These are phyloP conservation scores for Zaprionus davidi DNA, from an alignment of 1,140 invertebrate species.

Conservation along the genomic window DNA sequence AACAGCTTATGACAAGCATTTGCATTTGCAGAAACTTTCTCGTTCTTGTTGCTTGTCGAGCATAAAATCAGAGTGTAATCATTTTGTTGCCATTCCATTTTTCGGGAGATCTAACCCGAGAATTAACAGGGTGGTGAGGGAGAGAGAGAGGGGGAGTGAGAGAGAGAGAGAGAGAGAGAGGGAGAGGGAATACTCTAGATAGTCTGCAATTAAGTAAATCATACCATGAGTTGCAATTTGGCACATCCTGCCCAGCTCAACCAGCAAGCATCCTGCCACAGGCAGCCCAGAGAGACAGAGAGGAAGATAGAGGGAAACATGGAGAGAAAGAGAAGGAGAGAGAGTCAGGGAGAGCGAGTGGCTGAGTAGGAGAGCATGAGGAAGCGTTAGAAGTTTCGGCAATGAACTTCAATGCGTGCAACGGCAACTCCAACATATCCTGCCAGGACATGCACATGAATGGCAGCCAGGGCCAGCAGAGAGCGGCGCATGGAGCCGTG, in stretches of 20 bases:
- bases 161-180: not conserved
- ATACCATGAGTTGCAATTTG: constrained; percentile 69
- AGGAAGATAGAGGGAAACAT: not conserved
- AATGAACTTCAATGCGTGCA: constrained; percentile 65
- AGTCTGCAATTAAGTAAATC: constrained; percentile 72
- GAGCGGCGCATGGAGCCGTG: not conserved
- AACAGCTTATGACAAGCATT: not conserved
- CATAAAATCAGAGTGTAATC: not conserved
- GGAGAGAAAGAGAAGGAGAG: not conserved
- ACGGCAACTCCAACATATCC: constrained; percentile 66
- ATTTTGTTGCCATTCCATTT: not conserved
- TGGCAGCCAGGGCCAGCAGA: constrained; percentile 15
- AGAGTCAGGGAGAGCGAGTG: not conserved
- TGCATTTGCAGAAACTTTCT: constrained; percentile 1
- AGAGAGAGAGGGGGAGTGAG: not conserved
- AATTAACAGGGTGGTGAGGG: not conserved
- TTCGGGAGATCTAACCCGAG: not conserved
- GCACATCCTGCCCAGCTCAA: constrained; percentile 48
- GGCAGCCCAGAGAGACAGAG: not conserved
- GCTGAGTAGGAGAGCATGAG: not conserved
- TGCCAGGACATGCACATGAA: constrained; percentile 46
- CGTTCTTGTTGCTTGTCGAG: not conserved
- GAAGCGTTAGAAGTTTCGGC: constrained; percentile 62
- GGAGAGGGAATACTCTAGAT: not conserved
- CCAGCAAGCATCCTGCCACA: constrained; percentile 44